Evolutionary conservation across 2,888 invertebrate genomes (phyloP).

Genomic region (Lasioglossum malachurum): DNA sequence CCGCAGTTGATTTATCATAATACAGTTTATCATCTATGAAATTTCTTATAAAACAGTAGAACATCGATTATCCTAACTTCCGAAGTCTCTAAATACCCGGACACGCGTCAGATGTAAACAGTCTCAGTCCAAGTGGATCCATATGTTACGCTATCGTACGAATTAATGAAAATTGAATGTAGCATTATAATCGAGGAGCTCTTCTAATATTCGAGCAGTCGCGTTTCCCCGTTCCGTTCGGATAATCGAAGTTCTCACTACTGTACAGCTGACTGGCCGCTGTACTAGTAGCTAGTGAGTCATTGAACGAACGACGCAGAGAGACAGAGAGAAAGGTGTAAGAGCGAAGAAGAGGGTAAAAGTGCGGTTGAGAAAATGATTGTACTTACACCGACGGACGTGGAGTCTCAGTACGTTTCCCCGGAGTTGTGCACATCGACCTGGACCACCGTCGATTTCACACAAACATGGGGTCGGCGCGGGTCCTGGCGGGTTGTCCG

Average conservation of each 20-base stretch:
- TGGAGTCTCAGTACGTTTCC: conserved; percentile 61
- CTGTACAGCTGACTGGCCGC: background rate
- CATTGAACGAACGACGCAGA: background rate
- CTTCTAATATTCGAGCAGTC: background rate
- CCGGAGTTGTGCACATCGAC: conserved; percentile 70
- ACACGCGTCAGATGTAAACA: background rate
- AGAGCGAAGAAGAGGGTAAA: background rate
- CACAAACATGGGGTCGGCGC: conserved; percentile 27
- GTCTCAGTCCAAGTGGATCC: background rate
- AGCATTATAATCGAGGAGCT: background rate
- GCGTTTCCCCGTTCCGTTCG: background rate
- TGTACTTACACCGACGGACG: conserved; percentile 69
- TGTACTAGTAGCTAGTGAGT: background rate
- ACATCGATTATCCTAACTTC: background rate
- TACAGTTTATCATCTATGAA: no score
- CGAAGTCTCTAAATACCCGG: background rate
- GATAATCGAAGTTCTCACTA: background rate
- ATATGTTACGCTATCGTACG: background rate
- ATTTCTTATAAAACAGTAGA: background rate
- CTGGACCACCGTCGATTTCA: conserved; percentile 59
- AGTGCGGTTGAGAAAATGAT: background rate
- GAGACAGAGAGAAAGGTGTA: background rate
- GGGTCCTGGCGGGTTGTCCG: conserved; percentile 25
- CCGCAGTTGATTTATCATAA: no score
- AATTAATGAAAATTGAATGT: background rate